A percentile compares a stretch with the other conserved stretches of the same genome.
Conservation (phyloP, 2,797 vertebrate genomes). For the Tympanoctomys barrerae region DNA sequence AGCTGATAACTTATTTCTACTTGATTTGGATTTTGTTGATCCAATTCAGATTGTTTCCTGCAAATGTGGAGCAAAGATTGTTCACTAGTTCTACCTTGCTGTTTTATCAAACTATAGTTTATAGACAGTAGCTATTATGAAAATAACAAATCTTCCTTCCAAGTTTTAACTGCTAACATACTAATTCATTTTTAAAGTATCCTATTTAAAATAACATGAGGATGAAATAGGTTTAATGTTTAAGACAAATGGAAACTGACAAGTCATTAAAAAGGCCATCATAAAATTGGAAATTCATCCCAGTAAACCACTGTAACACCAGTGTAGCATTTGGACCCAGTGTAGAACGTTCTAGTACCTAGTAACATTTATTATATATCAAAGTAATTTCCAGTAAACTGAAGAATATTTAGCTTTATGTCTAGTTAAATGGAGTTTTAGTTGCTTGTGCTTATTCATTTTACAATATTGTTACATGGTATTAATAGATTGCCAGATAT, state of each 20-base stretch:
- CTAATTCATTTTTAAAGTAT: constrained; percentile 4
- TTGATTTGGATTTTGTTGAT: constrained; percentile 27
- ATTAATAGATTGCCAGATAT: neutral
- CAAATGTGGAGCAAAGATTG: constrained; percentile 14
- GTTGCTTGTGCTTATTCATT: constrained; percentile 15
- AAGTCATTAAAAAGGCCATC: constrained; percentile 7
- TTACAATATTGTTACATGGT: neutral
- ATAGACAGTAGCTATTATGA: neutral
- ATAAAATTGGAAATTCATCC: constrained; percentile 41
- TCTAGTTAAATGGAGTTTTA: neutral
- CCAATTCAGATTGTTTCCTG: neutral
- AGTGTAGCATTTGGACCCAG: neutral
- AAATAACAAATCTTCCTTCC: neutral
- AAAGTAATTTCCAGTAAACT: constrained; percentile 52
- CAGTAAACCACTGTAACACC: neutral
- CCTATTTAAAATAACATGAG: neutral
- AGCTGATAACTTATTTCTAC: constrained; percentile 17
- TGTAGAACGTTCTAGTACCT: neutral
- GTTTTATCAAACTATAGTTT: constrained; percentile 28
- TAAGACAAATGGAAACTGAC: constrained; percentile 49
- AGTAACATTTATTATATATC: neutral
- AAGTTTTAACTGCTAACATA: constrained; percentile 31
- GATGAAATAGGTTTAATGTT: constrained; percentile 32
- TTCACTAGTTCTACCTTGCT: neutral
- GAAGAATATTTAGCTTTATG: constrained; percentile 48